Percentiles rank a stretch among this genome's conserved stretches.
These are phyloP conservation scores for Sceloporus undulatus DNA, from an alignment of 2,113 vertebrate species.

Conservation along the genomic window DNA sequence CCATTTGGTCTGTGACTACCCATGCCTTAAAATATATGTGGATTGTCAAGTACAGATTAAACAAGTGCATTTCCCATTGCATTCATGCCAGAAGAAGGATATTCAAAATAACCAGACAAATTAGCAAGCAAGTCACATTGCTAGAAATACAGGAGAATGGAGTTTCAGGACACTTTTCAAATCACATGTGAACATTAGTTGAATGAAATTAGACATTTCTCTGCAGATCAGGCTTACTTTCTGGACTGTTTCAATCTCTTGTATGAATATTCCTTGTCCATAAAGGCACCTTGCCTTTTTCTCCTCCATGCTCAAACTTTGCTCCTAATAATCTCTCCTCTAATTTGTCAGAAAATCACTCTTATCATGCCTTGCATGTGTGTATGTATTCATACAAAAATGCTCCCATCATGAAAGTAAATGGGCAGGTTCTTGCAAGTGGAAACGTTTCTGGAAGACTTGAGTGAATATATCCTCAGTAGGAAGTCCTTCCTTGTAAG, in stretches of 20 bases:
- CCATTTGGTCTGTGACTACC: not conserved
- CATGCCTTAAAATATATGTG: not conserved
- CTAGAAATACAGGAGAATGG: no score
- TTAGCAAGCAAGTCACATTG: no score
- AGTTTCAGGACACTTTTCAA: not conserved
- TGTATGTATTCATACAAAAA: no score
- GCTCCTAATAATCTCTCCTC: not conserved
- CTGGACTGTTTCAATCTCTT: not conserved
- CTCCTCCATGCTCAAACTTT: not conserved
- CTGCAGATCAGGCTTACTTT: not conserved
- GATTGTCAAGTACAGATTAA: not conserved
- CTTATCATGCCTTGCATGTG: not conserved
- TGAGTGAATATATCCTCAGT: not conserved
- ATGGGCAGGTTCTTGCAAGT: not conserved
- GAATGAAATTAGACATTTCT: not conserved
- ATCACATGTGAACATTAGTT: no score
- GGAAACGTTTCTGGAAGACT: not conserved
- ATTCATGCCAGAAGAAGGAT: not conserved
- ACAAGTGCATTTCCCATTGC: not conserved
- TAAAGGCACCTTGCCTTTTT: not conserved
- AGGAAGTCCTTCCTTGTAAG: not conserved
- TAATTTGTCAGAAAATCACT: not conserved
- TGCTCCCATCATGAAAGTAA: not conserved
- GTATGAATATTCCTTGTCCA: not conserved
- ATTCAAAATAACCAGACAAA: not conserved